phyloP scores from a whole-genome alignment of 2,888 invertebrate species.

The Geophilus truncorum region DNA sequence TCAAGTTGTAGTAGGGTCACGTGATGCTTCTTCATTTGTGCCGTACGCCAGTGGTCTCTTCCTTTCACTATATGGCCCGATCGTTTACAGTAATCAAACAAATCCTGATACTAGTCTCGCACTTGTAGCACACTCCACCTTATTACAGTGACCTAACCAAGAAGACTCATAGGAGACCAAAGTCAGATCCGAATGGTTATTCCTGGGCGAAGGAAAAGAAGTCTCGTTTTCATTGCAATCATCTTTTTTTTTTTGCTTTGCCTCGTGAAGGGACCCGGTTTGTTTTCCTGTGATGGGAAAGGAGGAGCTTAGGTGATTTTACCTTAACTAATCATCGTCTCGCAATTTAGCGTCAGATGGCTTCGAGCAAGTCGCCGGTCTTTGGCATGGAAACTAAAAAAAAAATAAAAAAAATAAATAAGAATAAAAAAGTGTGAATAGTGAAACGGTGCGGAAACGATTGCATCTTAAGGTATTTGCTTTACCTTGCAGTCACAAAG shows the following conservation, averaged over 20 bases:
- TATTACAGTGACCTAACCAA: neutral
- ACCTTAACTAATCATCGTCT: neutral
- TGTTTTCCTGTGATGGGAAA: neutral
- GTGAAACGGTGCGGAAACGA: neutral
- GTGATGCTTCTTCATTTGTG: conserved; percentile 27
- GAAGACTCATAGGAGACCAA: conserved; percentile 24
- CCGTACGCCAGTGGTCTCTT: conserved; percentile 25
- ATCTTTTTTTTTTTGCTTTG: neutral
- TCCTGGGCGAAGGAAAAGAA: neutral
- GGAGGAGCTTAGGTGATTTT: neutral
- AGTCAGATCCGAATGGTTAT: neutral
- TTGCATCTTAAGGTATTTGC: neutral
- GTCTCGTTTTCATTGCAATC: neutral
- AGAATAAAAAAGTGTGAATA: neutral
- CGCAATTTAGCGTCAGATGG: neutral
- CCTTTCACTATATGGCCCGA: conserved; percentile 13
- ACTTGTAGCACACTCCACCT: conserved; percentile 21
- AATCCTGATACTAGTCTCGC: conserved; percentile 25
- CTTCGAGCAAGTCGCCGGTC: neutral
- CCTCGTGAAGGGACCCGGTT: neutral
- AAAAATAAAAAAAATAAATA: neutral
- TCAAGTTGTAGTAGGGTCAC: conserved; percentile 24
- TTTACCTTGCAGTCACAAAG: neutral
- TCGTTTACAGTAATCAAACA: conserved; percentile 27
- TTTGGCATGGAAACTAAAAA: neutral